phyloP scores from a whole-genome alignment of 2,888 invertebrate species.

The Cephus pulcher region DNA sequence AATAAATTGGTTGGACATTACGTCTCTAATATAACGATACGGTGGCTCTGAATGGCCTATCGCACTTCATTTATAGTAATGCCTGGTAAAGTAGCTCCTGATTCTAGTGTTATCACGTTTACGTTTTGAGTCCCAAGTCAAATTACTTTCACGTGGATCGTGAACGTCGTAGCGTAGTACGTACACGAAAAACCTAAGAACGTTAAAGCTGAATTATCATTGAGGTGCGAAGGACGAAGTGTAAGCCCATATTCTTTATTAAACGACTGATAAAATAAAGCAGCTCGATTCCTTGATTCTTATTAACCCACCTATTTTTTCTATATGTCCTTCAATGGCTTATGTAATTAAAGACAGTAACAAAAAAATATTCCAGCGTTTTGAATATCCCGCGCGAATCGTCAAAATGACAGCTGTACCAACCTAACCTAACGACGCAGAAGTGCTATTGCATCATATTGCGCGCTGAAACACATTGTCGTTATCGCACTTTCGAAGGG shows the following conservation, averaged over 20 bases:
- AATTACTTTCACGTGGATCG: background rate
- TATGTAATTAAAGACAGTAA: background rate
- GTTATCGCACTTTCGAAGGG: slow-evolving; percentile 32
- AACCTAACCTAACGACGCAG: slow-evolving; percentile 29
- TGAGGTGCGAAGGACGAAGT: slow-evolving; percentile 23
- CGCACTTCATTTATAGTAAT: slow-evolving; percentile 22
- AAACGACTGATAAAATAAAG: slow-evolving; percentile 34
- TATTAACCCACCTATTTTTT: background rate
- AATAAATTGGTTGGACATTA: background rate
- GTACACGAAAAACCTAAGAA: background rate
- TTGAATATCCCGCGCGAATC: slow-evolving; percentile 39
- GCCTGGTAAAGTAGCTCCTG: background rate
- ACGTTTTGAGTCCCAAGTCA: background rate
- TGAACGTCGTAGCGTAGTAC: background rate
- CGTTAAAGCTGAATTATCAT: slow-evolving; percentile 4
- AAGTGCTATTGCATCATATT: slow-evolving; percentile 55
- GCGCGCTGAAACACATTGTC: slow-evolving; percentile 46
- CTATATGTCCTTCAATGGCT: background rate
- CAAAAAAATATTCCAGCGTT: background rate
- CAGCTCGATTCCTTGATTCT: background rate
- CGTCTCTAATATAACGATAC: slow-evolving; percentile 20
- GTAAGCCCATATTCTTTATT: slow-evolving; percentile 46
- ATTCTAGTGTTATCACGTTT: background rate
- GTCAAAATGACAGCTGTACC: slow-evolving; percentile 36
- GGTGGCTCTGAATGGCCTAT: slow-evolving; percentile 43